Percentiles rank a stretch among this genome's conserved stretches.
These are phyloP conservation scores for Ceratoteleas bidentatus DNA, from an alignment of 1,140 invertebrate genomes.

Conservation along the genomic window DNA sequence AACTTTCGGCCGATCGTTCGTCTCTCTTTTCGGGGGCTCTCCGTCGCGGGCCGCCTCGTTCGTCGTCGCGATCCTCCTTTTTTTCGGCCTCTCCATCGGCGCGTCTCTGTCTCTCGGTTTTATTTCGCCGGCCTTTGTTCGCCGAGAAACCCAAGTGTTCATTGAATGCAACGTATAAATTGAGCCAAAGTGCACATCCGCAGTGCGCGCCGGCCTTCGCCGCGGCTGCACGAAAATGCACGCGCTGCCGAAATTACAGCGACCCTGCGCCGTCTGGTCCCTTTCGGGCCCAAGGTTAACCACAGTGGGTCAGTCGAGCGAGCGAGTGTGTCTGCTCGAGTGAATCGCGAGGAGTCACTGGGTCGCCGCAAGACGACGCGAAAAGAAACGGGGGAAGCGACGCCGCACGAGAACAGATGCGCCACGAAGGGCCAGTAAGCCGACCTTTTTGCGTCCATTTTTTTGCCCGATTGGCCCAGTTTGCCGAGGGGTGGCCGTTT, in stretches of 20 bases:
- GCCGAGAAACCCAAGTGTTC: constrained; percentile 55
- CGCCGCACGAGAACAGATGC: constrained; percentile 2
- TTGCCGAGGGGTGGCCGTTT: no score
- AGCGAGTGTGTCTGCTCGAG: constrained; percentile 61
- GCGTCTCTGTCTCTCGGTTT: neutral
- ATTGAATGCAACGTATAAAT: constrained; percentile 66
- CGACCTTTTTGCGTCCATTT: no score
- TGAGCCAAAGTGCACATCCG: constrained; percentile 67
- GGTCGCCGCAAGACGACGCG: constrained; percentile 56
- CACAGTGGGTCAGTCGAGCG: constrained; percentile 76
- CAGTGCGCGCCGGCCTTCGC: constrained; percentile 64
- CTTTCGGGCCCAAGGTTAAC: constrained; percentile 75
- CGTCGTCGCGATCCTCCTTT: neutral
- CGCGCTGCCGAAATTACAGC: constrained; percentile 71
- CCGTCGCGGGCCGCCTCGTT: no score
- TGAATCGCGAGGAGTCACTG: constrained; percentile 66
- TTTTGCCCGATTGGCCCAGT: no score
- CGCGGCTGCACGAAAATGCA: constrained; percentile 66
- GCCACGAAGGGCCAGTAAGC: no score
- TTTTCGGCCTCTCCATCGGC: neutral
- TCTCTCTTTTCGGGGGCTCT: no score
- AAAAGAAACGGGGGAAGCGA: constrained; percentile 18
- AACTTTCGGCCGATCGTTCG: no score
- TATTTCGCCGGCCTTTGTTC: constrained; percentile 47
- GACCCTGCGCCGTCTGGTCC: constrained; percentile 67